Evolutionary conservation across 2,888 invertebrate species (phyloP).

Genomic region (Chrysopilus asiliformis): DNA sequence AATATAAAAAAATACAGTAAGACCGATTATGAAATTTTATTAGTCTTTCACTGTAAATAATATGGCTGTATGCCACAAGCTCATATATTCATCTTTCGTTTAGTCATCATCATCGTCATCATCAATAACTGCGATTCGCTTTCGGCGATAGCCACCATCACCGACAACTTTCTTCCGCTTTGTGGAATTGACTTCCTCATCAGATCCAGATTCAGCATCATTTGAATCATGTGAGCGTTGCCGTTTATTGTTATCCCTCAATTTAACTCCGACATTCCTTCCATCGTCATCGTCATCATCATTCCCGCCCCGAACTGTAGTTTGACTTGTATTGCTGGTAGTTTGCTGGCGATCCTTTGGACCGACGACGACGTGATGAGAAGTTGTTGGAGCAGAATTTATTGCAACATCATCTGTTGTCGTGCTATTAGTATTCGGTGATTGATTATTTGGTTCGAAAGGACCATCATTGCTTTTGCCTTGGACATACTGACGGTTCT

Average conservation of each 20-base stretch:
- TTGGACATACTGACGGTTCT: not conserved
- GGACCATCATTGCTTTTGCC: not conserved
- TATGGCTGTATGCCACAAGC: too few species aligned
- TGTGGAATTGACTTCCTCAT: constrained; percentile 5
- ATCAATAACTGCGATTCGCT: not conserved
- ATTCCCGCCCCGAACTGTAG: too few species aligned
- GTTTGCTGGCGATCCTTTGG: not conserved
- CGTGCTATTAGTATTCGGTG: not conserved
- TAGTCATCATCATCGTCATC: constrained; percentile 1
- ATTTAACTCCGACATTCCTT: not conserved
- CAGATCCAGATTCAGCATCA: constrained; percentile 4
- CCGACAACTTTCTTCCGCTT: constrained; percentile 5
- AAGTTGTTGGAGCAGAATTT: not conserved
- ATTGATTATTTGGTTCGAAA: not conserved
- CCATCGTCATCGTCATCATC: too few species aligned
- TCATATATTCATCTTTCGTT: too few species aligned
- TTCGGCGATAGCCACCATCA: not conserved
- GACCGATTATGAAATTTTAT: too few species aligned
- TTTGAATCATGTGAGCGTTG: constrained; percentile 7
- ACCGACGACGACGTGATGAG: not conserved
- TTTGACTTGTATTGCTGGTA: not conserved
- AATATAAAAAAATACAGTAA: too few species aligned
- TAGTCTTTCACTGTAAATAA: too few species aligned
- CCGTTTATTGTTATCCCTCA: constrained; percentile 6
- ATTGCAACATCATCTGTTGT: constrained; percentile 1